Evolutionary conservation across 2,888 invertebrate genomes (phyloP), one percentile per base, ranked within the genome.

Genomic region (Diplolepis rosae): DNA sequence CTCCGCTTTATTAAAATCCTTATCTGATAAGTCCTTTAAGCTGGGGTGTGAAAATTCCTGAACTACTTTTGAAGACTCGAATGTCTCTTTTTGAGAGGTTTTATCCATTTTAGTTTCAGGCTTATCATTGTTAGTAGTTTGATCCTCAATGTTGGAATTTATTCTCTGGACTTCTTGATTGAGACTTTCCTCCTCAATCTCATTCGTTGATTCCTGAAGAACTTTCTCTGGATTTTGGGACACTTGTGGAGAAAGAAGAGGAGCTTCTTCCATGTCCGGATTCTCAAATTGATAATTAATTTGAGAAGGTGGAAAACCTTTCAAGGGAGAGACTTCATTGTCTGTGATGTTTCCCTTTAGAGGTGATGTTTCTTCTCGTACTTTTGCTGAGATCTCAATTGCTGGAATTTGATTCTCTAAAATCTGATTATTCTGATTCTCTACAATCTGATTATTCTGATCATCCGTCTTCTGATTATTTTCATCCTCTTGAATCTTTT

Each of bases 341-440:
- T n/a, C n/a, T n/a, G n/a, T n/a, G n/a, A n/a, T n/a, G n/a, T n/a
- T n/a, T n/a, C n/a, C n/a, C n/a, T n/a, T n/a, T n/a, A n/a, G n/a
- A n/a, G n/a, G n/a, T n/a, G n/a, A n/a, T n/a, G n/a, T n/a, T n/a
- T n/a, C n/a, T n/a, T n/a, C n/a, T n/a, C n/a, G n/a, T n/a, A n/a
- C n/a, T n/a, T n/a, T n/a, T n/a, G n/a, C n/a, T n/a, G n/a, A n/a
- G n/a, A n/a, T n/a, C n/a, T n/a, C n/a, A n/a, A n/a, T 32, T 32
- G 7, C 32, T 32, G 32, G 32, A 48, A 6, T 2, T 48, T 70
- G 28, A 9, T 52, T 54, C 27, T 42, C 9, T 15, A 27, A 15
- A 52, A 39, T 56, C 39, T 70, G 24, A 30, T 68, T 65, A 35
- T n/a, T n/a, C n/a, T 69, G 66, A 9, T 72, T 70, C 6, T 74